phyloP scores from a whole-genome alignment of 2,113 vertebrate species.

The Sylvilagus bachmani region DNA sequence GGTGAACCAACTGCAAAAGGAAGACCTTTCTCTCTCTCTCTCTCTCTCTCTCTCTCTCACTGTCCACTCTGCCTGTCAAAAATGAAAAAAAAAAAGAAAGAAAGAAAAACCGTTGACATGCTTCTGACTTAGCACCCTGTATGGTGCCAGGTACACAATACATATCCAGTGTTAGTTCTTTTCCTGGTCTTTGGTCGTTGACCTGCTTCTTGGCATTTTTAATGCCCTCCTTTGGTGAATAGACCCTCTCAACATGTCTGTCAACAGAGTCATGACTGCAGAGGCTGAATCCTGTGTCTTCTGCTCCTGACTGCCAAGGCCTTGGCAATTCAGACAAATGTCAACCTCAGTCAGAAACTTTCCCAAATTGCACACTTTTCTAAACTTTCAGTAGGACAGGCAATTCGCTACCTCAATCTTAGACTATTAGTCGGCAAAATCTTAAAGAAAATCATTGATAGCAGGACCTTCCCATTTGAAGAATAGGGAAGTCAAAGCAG shows the following conservation, averaged over 20 bases:
- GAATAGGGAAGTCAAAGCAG: background rate
- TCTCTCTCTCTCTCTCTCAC: too few relatives aligned
- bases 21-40: too few relatives aligned
- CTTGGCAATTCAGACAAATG: conserved; percentile 49
- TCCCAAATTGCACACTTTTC: conserved; percentile 37
- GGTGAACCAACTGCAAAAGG: too few relatives aligned
- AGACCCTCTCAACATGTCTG: background rate
- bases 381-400: conserved; percentile 58
- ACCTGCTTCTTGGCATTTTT: background rate
- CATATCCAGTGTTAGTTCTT: background rate
- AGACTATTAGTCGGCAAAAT: conserved; percentile 25
- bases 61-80: too few relatives aligned
- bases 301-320: background rate
- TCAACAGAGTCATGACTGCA: background rate
- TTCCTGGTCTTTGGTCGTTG: background rate
- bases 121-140: background rate
- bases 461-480: conserved; percentile 55
- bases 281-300: background rate
- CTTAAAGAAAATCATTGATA: conserved; percentile 53
- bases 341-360: conserved; percentile 54
- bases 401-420: conserved; percentile 52
- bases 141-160: background rate
- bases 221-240: background rate
- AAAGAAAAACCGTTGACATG: background rate
- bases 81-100: too few relatives aligned